Evolutionary conservation across 2,888 invertebrate genomes (phyloP).

Genomic region (Eupithecia vulgata): DNA sequence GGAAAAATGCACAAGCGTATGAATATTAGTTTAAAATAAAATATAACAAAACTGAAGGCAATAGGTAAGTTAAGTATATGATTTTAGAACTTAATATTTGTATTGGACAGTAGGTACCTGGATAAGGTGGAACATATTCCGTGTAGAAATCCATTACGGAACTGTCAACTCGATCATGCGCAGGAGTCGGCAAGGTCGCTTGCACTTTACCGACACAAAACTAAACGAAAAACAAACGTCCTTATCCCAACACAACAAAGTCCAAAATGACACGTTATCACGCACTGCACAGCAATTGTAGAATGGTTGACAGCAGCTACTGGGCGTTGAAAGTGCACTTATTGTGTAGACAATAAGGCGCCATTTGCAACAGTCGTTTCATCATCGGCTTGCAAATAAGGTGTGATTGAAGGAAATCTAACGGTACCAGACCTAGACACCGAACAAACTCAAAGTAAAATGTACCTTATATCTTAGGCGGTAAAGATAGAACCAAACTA

Average conservation of each 20-base stretch:
- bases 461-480: conserved; percentile 48
- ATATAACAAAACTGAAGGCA: neutral
- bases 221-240: conserved; percentile 46
- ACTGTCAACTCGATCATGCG: conserved; percentile 70
- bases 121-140: conserved; percentile 59
- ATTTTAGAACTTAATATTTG: neutral
- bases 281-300: conserved; percentile 51
- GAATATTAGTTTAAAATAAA: neutral
- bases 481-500: conserved; percentile 39
- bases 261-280: conserved; percentile 46
- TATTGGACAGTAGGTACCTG: conserved; percentile 61
- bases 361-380: conserved; percentile 50
- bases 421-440: conserved; percentile 56
- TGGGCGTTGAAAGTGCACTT: conserved; percentile 49
- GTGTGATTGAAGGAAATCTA: conserved; percentile 68
- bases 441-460: conserved; percentile 59
- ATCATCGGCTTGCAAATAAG: conserved; percentile 56
- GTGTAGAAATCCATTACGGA: conserved; percentile 70
- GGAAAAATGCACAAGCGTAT: neutral
- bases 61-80: neutral
- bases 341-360: conserved; percentile 54
- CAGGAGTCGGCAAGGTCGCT: conserved; percentile 75
- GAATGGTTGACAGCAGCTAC: conserved; percentile 46
- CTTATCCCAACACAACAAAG: conserved; percentile 57
- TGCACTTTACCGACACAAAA: conserved; percentile 62